These are phyloP conservation scores for Chondrosia reniformis DNA, from an alignment of 37 sponge, comb jelly and placozoan species.

Conservation along the genomic window DNA sequence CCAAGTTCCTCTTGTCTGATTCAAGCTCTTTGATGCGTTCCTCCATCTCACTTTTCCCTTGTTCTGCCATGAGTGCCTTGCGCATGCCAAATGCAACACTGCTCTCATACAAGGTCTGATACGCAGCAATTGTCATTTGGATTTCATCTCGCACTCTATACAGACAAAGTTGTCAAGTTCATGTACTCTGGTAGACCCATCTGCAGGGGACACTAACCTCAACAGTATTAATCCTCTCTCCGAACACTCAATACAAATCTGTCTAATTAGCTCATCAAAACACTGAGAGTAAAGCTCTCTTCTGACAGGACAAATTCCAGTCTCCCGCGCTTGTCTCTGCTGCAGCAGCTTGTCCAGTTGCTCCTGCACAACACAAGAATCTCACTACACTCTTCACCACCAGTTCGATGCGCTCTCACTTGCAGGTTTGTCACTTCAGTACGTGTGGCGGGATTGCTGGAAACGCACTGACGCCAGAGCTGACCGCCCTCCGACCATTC, in stretches of 20 bases:
- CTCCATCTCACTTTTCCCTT: conserved; percentile 94
- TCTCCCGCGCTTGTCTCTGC: conserved; percentile 97
- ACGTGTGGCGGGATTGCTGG: conserved; percentile 94
- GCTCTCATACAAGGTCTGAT: conserved; percentile 99
- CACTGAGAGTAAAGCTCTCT: conserved; percentile 98
- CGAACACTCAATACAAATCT: conserved; percentile 94
- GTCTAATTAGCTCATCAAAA: conserved; percentile 97
- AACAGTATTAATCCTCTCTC: conserved; percentile 93
- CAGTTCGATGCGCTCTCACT: conserved; percentile 26
- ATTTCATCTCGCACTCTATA: conserved; percentile 95
- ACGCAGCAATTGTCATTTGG: conserved; percentile 97
- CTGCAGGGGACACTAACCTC: conserved; percentile 38
- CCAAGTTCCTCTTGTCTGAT: conserved; percentile 76
- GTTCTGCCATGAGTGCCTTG: conserved; percentile 96
- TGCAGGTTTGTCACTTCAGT: conserved; percentile 91
- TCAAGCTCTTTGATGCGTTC: conserved; percentile 65
- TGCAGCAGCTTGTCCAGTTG: conserved; percentile 88
- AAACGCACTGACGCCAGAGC: conserved; percentile 93
- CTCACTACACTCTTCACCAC: not conserved
- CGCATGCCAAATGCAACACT: conserved; percentile 98
- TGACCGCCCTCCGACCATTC: conserved; percentile 95
- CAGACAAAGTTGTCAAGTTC: not conserved
- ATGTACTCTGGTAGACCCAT: not conserved
- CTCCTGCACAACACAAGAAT: conserved; percentile 37
- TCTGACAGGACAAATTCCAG: conserved; percentile 97